A percentile compares a stretch with the other conserved stretches of the same genome.
Conservation (phyloP, 1,140 invertebrate genomes). For the Phymorhynchus buccinoides region DNA sequence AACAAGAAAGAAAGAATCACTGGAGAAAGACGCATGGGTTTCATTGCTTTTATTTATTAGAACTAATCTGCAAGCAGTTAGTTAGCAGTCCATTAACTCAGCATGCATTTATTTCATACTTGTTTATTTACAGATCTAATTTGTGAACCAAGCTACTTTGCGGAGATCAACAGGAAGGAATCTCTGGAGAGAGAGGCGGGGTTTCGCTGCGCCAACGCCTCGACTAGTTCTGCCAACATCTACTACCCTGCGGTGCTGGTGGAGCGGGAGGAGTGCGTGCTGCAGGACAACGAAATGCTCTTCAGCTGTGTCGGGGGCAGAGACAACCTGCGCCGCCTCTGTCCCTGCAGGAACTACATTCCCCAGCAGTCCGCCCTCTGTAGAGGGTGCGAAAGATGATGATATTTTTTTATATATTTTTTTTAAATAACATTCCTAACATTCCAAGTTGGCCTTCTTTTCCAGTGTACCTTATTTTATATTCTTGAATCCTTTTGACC, state of each 20-base stretch:
- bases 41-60: no score
- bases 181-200: conserved; percentile 51
- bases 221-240: conserved; percentile 59
- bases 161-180: conserved; percentile 65
- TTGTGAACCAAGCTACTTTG: conserved; percentile 73
- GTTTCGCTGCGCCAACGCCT: no score
- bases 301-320: conserved; percentile 72
- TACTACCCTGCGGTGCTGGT: conserved; percentile 63
- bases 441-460: no score
- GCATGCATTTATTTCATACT: no score
- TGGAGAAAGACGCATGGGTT: no score
- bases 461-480: no score
- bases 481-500: no score
- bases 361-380: conserved; percentile 72
- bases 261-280: conserved; percentile 64
- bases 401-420: no score
- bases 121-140: conserved; percentile 69
- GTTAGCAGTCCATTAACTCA: not conserved
- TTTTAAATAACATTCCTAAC: no score
- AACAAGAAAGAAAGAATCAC: conserved; percentile 60
- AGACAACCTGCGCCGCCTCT: conserved; percentile 62
- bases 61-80: not conserved
- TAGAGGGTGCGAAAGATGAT: conserved; percentile 64
- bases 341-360: conserved; percentile 72
- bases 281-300: conserved; percentile 68